Conservation (phyloP, 2,797 vertebrate species). For the Coendou prehensilis region DNA sequence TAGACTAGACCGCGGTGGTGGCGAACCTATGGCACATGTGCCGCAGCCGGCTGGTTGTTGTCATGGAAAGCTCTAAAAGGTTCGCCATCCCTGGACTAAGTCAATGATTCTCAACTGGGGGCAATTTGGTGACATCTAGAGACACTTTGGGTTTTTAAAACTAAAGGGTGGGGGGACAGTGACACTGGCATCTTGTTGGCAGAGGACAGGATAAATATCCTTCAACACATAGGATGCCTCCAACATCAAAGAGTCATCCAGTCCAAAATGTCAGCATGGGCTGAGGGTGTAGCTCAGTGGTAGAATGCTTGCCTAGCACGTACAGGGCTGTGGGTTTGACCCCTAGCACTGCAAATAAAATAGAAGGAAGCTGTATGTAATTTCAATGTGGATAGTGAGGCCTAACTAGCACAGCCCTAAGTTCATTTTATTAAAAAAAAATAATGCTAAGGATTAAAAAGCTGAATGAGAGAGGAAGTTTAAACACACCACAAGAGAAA, state of each 20-base stretch:
- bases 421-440: neutral
- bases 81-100: neutral
- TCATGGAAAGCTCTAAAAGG: neutral
- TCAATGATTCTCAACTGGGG: neutral
- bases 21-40: neutral
- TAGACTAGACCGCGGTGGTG: neutral
- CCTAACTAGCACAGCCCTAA: neutral
- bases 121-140: neutral
- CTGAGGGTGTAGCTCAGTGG: neutral
- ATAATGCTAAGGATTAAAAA: neutral
- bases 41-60: neutral
- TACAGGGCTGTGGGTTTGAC: neutral
- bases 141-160: neutral
- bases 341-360: neutral
- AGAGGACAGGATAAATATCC: constrained; percentile 2
- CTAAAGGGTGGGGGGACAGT: neutral
- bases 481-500: neutral
- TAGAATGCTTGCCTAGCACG: neutral
- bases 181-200: neutral
- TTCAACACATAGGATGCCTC: neutral
- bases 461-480: neutral
- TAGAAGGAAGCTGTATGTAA: neutral
- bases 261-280: neutral
- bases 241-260: neutral
- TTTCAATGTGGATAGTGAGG: neutral